Percentiles rank a stretch among this genome's conserved stretches.
Evolutionary conservation across 2,888 invertebrate genomes (phyloP).

Genomic region (Temnothorax ravouxi): DNA sequence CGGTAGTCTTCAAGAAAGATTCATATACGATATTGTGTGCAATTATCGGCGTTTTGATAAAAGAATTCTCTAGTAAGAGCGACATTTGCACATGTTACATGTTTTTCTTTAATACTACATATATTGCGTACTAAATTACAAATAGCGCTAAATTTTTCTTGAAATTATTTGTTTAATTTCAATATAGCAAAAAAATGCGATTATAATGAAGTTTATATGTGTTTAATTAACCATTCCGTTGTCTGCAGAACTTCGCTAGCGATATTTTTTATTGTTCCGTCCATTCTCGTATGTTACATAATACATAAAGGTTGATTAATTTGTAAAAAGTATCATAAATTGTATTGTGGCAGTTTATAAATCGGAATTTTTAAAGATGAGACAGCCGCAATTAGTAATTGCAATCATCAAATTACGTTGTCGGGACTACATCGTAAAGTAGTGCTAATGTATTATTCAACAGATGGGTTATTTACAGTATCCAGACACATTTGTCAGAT

Average conservation of each 20-base stretch:
- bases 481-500: not conserved
- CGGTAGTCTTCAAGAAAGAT: not conserved
- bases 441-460: conserved; percentile 2
- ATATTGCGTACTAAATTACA: not conserved
- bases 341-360: not conserved
- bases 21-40: not conserved
- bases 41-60: not conserved
- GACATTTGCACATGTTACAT: not conserved
- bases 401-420: not conserved
- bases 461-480: not conserved
- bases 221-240: not conserved
- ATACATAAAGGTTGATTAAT: not conserved
- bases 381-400: conserved; percentile 18
- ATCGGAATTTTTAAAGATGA: conserved; percentile 2
- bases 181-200: not conserved
- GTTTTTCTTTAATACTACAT: not conserved
- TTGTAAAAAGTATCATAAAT: not conserved
- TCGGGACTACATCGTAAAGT: not conserved
- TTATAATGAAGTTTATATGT: not conserved
- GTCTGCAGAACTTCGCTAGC: not conserved
- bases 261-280: not conserved
- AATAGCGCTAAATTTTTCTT: not conserved
- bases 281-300: not conserved
- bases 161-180: conserved; percentile 7
- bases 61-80: not conserved